These are phyloP conservation scores for Nymphalis polychloros DNA, from an alignment of 2,888 invertebrate species.

Conservation along the genomic window DNA sequence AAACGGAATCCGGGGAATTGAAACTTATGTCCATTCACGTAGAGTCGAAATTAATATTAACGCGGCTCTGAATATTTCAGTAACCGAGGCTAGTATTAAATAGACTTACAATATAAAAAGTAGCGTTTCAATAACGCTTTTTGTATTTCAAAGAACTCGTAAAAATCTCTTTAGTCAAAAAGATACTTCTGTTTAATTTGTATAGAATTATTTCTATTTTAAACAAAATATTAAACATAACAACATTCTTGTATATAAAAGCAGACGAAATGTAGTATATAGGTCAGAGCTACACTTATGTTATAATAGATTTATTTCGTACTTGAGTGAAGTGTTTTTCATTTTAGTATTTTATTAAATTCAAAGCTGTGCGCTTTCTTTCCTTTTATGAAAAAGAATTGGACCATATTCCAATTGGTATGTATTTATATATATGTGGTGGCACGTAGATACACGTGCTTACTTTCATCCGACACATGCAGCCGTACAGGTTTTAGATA, in stretches of 20 bases:
- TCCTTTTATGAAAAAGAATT: no score
- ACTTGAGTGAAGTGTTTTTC: not conserved
- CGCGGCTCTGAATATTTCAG: not conserved
- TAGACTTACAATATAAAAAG: conserved; percentile 5
- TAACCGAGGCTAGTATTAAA: not conserved
- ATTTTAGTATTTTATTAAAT: not conserved
- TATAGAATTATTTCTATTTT: not conserved
- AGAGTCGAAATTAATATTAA: not conserved
- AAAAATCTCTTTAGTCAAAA: conserved; percentile 2
- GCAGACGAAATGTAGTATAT: not conserved
- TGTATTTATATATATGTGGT: no score
- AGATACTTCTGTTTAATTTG: not conserved
- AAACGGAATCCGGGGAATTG: not conserved
- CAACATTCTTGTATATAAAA: not conserved
- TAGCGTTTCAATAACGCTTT: not conserved
- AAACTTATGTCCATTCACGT: not conserved
- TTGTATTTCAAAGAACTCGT: not conserved
- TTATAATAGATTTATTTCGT: not conserved
- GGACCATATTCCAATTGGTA: no score
- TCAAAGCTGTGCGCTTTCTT: not conserved
- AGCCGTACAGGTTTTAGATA: no score
- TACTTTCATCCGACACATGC: no score
- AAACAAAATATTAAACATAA: not conserved
- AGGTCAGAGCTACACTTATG: conserved; percentile 1
- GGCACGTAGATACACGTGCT: no score